phyloP scores from a whole-genome alignment of 2,797 vertebrate species.

The Chiloscyllium punctatum region DNA sequence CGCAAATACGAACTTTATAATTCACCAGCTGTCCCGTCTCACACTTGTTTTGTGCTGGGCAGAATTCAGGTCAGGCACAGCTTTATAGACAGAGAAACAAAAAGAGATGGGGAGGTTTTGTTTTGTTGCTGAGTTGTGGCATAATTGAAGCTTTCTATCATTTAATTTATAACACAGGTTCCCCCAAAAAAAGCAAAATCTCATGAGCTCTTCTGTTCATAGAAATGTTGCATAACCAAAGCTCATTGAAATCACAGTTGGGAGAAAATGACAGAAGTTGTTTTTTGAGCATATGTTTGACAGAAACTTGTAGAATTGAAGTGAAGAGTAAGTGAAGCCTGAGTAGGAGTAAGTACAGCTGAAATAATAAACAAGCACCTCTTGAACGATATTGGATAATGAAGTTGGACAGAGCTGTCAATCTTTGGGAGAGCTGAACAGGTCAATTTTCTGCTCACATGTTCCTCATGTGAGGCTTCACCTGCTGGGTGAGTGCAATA shows the following conservation, averaged over 20 bases:
- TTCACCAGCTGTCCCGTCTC: slow-evolving; percentile 59
- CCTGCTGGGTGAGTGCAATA: neutral
- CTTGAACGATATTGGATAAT: neutral
- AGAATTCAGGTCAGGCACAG: slow-evolving; percentile 55
- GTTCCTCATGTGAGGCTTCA: neutral
- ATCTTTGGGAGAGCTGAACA: too few relatives aligned
- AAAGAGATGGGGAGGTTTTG: neutral
- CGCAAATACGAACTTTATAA: slow-evolving; percentile 53
- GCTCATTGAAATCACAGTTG: neutral
- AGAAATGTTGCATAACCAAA: neutral
- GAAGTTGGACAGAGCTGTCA: neutral
- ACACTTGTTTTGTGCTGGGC: slow-evolving; percentile 43
- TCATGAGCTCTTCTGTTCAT: neutral
- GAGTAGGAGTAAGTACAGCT: neutral
- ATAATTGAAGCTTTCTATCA: neutral
- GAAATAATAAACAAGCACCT: neutral
- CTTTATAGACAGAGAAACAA: slow-evolving; percentile 47
- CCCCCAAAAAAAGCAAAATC: neutral
- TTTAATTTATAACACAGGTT: slow-evolving; percentile 4
- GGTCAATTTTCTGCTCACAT: neutral
- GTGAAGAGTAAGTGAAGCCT: neutral
- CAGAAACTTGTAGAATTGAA: neutral
- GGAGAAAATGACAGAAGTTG: too few relatives aligned
- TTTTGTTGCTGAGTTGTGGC: neutral
- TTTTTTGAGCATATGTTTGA: neutral